Percentiles rank a stretch among this genome's conserved stretches.
These are phyloP conservation scores for Araneus ventricosus DNA, from an alignment of 1,140 invertebrate species.

Conservation along the genomic window DNA sequence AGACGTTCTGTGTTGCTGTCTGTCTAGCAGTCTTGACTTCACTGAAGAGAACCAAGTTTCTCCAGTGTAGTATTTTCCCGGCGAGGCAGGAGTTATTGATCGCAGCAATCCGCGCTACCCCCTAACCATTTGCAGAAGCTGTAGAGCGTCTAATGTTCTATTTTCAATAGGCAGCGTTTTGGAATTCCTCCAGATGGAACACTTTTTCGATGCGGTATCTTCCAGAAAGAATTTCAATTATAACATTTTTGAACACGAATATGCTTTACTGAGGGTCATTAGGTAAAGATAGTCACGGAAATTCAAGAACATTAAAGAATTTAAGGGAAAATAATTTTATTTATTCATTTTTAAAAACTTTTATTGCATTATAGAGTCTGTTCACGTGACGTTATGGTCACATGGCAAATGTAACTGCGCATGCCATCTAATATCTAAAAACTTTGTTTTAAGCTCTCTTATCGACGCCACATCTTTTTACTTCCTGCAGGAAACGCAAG, in stretches of 20 bases:
- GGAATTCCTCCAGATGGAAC: constrained; percentile 20
- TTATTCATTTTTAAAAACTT: too few species aligned
- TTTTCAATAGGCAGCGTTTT: constrained; percentile 6
- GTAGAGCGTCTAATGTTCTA: neutral
- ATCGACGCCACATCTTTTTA: too few species aligned
- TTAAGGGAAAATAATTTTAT: too few species aligned
- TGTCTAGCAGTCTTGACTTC: constrained; percentile 31
- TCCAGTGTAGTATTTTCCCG: constrained; percentile 7
- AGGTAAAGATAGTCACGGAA: too few species aligned
- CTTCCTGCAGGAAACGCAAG: too few species aligned
- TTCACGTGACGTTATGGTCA: neutral
- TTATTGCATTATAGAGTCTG: neutral
- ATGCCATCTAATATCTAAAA: too few species aligned
- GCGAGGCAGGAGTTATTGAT: constrained; percentile 13
- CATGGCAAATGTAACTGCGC: neutral
- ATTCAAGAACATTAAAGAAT: too few species aligned
- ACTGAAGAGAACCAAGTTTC: constrained; percentile 46
- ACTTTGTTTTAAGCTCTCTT: too few species aligned
- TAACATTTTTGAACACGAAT: too few species aligned
- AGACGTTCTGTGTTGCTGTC: constrained; percentile 21
- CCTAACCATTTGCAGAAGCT: constrained; percentile 8
- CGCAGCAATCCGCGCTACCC: neutral
- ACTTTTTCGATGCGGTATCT: neutral
- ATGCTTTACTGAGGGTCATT: too few species aligned
- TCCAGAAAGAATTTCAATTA: neutral